Conservation (phyloP, 2,113 vertebrate genomes). For the Genyomyrus donnyi region DNA sequence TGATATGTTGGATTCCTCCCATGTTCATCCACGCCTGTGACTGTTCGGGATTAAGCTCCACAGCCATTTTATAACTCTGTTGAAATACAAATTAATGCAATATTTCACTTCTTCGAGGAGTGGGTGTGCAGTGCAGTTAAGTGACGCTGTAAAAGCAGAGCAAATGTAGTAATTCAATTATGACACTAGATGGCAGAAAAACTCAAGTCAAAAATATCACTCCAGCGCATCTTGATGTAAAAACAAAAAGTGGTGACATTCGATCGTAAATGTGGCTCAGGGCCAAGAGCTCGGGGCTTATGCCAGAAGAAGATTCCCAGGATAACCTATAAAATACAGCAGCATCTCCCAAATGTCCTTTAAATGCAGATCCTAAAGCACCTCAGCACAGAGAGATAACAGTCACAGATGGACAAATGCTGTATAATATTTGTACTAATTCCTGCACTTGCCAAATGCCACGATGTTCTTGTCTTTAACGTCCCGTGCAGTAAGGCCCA, state of each 20-base stretch:
- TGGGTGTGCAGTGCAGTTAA: background rate
- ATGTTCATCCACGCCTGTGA: conserved; percentile 99
- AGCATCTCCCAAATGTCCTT: background rate
- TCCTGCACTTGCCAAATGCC: background rate
- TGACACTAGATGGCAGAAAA: background rate
- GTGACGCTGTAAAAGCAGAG: background rate
- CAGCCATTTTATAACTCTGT: conserved; percentile 83
- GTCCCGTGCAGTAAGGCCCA: background rate
- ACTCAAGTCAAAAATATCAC: background rate
- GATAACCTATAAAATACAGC: conserved; percentile 13
- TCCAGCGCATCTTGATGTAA: background rate
- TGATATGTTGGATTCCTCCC: conserved; percentile 94
- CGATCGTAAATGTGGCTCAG: background rate
- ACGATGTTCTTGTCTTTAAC: background rate
- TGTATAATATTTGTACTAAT: background rate
- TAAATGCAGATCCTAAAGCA: background rate
- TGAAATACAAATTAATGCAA: conserved; percentile 14
- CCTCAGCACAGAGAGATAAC: background rate
- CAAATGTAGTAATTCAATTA: background rate
- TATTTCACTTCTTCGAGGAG: background rate
- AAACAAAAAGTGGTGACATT: background rate
- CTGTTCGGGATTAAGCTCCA: conserved; percentile 83
- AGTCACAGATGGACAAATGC: background rate
- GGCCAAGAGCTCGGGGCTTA: background rate
- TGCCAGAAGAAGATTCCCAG: background rate